Evolutionary conservation across 2,888 invertebrate genomes (phyloP), one percentile per base, ranked within the genome.

Genomic region (Meliscaeva auricollis): DNA sequence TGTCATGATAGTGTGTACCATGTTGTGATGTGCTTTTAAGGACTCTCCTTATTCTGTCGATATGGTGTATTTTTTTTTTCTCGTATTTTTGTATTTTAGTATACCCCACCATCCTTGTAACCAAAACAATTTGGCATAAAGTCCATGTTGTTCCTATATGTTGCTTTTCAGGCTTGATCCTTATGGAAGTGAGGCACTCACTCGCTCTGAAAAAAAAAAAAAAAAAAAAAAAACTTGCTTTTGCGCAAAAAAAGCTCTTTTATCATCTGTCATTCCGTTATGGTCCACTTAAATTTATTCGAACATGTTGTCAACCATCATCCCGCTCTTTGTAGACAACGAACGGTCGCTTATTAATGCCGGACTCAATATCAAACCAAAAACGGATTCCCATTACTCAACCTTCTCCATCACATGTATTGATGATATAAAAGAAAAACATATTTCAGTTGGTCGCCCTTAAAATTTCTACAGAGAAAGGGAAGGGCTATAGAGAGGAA

Each of bases 1-100:
- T 85, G 85, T 85, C 85, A 85, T 85, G 85, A 85, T 85, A 85
- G 85, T 85, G 76, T 85, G 69, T 70, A 76, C 70, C 41, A 62
- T 76, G 52, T 41, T 69, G 72, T 85, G 85, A 85, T 85, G 81
- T 81, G 81, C 81, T 85, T 85, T 85, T 81, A 77, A 85, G 76
- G 72, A 81, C 81, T 72, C 48, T 35, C 72, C 69, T 46, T 38
- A 32, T 11, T 38, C 35, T 38, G 8, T 35, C 48, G 20, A 48
- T 50, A 17, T 64, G 48, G n/a, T 35, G 11, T 32, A 32, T 32
- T 9, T 22, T 35, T 9, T 26, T 30, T 13, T 22, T 8, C 8
- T 11, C n/a, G n/a, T n/a, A n/a, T 9, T 38, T 9, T 11, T 38
- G 1, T 7, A 8, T 38, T 9, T 7, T 35, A n/a, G n/a, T n/a